Base-by-base conservation (phyloP, 2,888 invertebrate genomes). In the Drosophila limbata region DNA sequence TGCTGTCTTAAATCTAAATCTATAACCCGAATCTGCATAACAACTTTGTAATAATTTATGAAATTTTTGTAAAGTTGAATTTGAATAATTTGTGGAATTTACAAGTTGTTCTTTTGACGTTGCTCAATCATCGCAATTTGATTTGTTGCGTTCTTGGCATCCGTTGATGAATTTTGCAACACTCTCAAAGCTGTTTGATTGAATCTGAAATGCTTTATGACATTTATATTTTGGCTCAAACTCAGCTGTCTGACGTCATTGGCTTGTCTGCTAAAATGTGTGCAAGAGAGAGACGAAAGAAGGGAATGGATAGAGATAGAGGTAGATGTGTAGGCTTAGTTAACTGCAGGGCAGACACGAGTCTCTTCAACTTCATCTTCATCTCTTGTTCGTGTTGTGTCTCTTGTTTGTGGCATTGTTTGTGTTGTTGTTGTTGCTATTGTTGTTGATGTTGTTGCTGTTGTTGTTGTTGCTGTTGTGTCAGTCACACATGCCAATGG, bases 321-420 rank as follows among this genome's bases (percentile, higher is more conserved):
- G 21, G 19, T 19, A 37, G 28, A 21, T n/a, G 10, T 5, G 39
- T 62, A 48, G 75, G 66, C 60, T 64, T 59, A 31, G 17, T 62
- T 76, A 66, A 44, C 73, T 73, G 57, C 53, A 42, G 64, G 77
- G 73, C 73, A 77, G 59, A 65, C 62, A 53, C 37, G 21, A 28
- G 28, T 28, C 8, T 28, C 8, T 28, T 8, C 28, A 28, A n/a
- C 31, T 35, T 59, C 8, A 8, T 28, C 0, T 28, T 8, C 25
- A 28, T 17, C 37, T 42, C 69, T 48, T 65, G 65, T 66, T 70
- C 45, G 57, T 56, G 70, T 73, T 57, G 65, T 77, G 72, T 72
- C 68, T 72, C 68, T 51, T 73, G 77, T 73, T 73, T 70, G 77
- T 77, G 76, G 77, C 76, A 66, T 78, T 79, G 73, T 75, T 75